phyloP scores from a whole-genome alignment of 1,140 invertebrate species.

The Varroa destructor region DNA sequence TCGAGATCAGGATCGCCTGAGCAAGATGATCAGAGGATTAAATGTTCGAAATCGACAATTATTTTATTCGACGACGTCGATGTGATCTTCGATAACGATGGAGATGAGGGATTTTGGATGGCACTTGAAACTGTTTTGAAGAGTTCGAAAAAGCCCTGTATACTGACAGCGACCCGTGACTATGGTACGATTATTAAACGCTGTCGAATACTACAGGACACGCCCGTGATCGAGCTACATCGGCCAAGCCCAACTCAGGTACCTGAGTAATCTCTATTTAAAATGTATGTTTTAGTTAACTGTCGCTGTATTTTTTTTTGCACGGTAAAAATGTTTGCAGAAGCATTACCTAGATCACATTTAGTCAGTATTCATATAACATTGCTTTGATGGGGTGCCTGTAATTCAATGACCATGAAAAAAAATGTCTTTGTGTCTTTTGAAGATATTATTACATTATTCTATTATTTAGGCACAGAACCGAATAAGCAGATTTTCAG shows the following conservation, averaged over 20 bases:
- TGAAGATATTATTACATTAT: too few relatives aligned
- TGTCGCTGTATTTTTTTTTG: too few relatives aligned
- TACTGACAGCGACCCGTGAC: not conserved
- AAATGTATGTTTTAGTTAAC: too few relatives aligned
- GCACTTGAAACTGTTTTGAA: constrained; percentile 16
- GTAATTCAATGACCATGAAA: too few relatives aligned
- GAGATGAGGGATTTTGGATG: constrained; percentile 23
- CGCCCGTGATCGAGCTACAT: not conserved
- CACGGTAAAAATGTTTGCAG: too few relatives aligned
- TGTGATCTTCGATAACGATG: constrained; percentile 18
- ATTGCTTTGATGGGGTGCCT: too few relatives aligned
- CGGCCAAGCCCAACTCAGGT: constrained; percentile 12
- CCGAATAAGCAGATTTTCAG: too few relatives aligned
- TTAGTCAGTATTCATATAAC: too few relatives aligned
- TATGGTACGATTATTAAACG: constrained; percentile 7
- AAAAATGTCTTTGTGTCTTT: too few relatives aligned
- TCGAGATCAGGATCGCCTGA: not conserved
- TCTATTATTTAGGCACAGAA: too few relatives aligned
- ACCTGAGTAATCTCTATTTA: too few relatives aligned
- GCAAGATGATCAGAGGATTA: not conserved
- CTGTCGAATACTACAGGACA: constrained; percentile 8
- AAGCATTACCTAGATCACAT: too few relatives aligned
- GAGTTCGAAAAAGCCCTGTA: constrained; percentile 18
- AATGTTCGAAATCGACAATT: constrained; percentile 17
- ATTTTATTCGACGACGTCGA: constrained; percentile 16